Percentiles rank a stretch among this genome's conserved stretches.
Conservation (phyloP, 2,888 invertebrate species). For the Criorhina ranunculi region DNA sequence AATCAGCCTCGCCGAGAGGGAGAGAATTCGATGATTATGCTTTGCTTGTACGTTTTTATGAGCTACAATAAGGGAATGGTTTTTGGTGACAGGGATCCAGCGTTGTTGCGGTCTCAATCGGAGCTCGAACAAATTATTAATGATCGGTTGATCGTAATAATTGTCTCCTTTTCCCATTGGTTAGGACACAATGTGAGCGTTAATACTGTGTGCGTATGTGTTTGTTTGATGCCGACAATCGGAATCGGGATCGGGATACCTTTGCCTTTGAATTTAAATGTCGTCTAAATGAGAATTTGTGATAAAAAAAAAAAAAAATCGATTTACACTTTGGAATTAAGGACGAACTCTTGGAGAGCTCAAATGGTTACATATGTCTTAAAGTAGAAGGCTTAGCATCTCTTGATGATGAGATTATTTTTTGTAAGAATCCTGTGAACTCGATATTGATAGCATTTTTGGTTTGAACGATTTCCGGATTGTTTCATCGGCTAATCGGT, state of each 20-base stretch:
- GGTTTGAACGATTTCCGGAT: no score
- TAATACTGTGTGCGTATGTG: slow-evolving; percentile 49
- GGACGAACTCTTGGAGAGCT: slow-evolving; percentile 13
- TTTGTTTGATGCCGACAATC: slow-evolving; percentile 69
- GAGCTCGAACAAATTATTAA: slow-evolving; percentile 77
- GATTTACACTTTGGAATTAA: slow-evolving; percentile 40
- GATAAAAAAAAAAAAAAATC: slow-evolving; percentile 28
- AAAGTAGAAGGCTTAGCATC: slow-evolving; percentile 23
- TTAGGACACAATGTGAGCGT: slow-evolving; percentile 66
- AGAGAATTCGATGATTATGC: slow-evolving; percentile 70
- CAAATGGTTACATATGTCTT: slow-evolving; percentile 26
- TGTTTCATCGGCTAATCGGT: no score
- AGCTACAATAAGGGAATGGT: slow-evolving; percentile 75
- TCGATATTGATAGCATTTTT: neutral
- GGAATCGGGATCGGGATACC: slow-evolving; percentile 21
- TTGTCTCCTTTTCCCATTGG: slow-evolving; percentile 74
- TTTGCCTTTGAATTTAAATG: slow-evolving; percentile 66
- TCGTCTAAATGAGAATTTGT: slow-evolving; percentile 65
- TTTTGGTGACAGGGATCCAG: slow-evolving; percentile 76
- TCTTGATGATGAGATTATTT: slow-evolving; percentile 53
- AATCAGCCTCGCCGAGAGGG: slow-evolving; percentile 71
- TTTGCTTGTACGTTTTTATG: slow-evolving; percentile 76
- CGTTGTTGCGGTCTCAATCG: slow-evolving; percentile 77
- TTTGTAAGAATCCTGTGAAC: slow-evolving; percentile 9
- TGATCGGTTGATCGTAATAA: slow-evolving; percentile 77